Conservation (phyloP, 2,888 invertebrate genomes). For the Caradrina clavipalpis region DNA sequence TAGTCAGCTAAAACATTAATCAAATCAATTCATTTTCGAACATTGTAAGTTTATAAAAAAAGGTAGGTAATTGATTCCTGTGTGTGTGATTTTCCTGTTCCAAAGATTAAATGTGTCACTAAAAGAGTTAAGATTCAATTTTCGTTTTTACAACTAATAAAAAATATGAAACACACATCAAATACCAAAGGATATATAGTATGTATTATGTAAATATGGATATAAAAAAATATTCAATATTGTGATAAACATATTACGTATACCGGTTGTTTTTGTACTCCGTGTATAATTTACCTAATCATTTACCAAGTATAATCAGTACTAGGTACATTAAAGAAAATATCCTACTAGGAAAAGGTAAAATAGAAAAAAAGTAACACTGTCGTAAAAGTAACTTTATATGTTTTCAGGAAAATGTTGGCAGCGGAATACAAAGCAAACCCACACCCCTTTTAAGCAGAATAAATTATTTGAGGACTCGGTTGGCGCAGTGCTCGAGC, state of each 20-base stretch:
- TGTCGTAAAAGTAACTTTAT: too few relatives aligned
- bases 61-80: background rate
- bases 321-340: background rate
- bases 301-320: background rate
- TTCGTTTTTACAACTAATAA: background rate
- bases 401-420: background rate
- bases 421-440: background rate
- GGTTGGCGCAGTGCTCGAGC: too few relatives aligned
- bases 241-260: background rate
- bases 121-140: background rate
- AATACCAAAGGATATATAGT: background rate
- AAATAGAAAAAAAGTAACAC: background rate
- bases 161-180: background rate
- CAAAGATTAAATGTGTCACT: conserved; percentile 2
- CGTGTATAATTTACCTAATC: too few relatives aligned
- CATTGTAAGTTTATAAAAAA: conserved; percentile 1
- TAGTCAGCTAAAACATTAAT: background rate
- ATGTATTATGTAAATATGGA: background rate
- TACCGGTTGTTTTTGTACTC: background rate
- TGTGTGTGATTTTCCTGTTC: conserved; percentile 14
- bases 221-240: background rate
- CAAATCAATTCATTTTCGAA: background rate
- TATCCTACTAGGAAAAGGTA: background rate
- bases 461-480: too few relatives aligned
- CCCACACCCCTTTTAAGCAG: background rate